These are phyloP conservation scores for Sapayoa aenigma DNA, from an alignment of 2,113 vertebrate species.

Conservation along the genomic window DNA sequence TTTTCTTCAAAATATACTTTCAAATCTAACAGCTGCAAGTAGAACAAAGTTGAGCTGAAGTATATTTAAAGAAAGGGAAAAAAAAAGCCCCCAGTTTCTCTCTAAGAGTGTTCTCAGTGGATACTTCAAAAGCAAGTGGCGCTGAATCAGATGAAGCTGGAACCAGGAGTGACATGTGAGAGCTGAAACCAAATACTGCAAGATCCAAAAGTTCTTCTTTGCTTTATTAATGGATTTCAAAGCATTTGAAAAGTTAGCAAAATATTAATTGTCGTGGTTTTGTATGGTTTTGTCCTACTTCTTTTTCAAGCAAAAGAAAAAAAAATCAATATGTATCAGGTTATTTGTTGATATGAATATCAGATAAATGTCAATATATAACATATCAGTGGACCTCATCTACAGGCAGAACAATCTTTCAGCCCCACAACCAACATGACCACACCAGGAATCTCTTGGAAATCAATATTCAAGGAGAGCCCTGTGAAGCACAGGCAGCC, in stretches of 20 bases:
- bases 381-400: neutral
- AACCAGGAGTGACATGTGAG: neutral
- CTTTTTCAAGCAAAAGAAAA: neutral
- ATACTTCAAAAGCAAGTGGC: conserved; percentile 57
- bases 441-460: neutral
- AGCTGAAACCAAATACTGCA: neutral
- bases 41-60: conserved; percentile 68
- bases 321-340: neutral
- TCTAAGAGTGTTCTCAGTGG: conserved; percentile 31
- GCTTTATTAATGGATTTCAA: neutral
- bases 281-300: neutral
- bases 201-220: neutral
- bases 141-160: conserved; percentile 26
- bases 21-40: conserved; percentile 64
- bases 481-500: neutral
- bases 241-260: neutral
- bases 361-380: neutral
- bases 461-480: neutral
- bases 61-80: conserved; percentile 42
- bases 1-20: conserved; percentile 64
- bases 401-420: neutral
- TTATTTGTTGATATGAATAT: neutral
- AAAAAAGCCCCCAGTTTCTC: conserved; percentile 7
- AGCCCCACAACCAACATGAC: neutral
- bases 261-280: neutral